Base-by-base conservation (phyloP, 2,888 invertebrate genomes). In the Drosophila monieri region DNA sequence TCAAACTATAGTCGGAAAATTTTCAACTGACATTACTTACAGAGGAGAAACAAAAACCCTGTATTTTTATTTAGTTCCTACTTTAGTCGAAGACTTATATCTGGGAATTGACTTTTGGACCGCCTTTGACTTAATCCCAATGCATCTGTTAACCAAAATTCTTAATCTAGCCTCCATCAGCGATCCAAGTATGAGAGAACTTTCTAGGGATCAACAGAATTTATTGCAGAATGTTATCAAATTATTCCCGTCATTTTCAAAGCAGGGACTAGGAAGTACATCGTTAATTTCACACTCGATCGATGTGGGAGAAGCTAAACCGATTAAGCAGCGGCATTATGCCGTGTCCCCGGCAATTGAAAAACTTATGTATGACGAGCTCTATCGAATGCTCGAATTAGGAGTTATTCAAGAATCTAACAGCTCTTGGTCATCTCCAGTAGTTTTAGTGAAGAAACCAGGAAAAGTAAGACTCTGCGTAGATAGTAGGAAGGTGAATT, bases 241-340 rank as follows among this genome's bases (percentile, higher is more conserved):
- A 18, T 1, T 15, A 5, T 49, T 65, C 23, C 65, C 65, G 3
- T 49, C 53, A 0, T 65, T 59, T 41, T 27, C 46, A 3, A 23
- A 43, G 5, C 48, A 41, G 3, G 57, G 52, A 6, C 18, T 64
- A 25, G 58, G 57, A 1, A 32, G 15, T 18, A 64, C 57, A 1
- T 14, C 23, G 2, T 23, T 43, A 8, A 8, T 57, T 2, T 46
- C 32, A 2, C 58, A 64, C 18, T 25, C 37, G 3, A 64, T 58
- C 2, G 47, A 53, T 25, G 58, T 37, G 3, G 49, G 35, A 6
- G 18, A 46, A 10, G 55, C 49, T 0, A 53, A 30, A 14, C 47
- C 64, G 3, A 48, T 58, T 0, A 58, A 65, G 12, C 64, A 59
- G 12, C 59, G 48, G 0, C 46, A 46, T 10, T 65, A 46, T 41